Evolutionary conservation across 2,888 invertebrate species (phyloP).

Genomic region (Aelia acuminata): DNA sequence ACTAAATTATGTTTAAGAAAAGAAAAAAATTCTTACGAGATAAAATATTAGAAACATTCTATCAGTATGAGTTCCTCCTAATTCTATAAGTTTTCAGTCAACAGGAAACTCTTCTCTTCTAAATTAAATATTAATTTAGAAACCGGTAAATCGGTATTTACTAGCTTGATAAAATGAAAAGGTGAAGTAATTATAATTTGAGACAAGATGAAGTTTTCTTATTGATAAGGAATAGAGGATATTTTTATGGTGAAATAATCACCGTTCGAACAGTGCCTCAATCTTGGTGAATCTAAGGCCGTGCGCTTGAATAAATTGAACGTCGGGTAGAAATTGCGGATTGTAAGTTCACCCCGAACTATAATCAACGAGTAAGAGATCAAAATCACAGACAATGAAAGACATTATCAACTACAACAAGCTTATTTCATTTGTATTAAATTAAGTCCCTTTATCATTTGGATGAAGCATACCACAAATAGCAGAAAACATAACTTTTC

Average conservation of each 20-base stretch:
- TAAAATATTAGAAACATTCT: neutral
- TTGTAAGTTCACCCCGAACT: neutral
- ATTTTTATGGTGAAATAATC: neutral
- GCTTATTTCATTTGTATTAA: neutral
- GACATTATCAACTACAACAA: neutral
- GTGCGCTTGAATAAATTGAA: neutral
- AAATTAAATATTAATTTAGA: no score
- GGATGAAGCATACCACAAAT: neutral
- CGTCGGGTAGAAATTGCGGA: neutral
- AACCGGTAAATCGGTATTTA: no score
- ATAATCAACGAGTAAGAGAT: neutral
- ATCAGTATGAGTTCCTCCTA: neutral
- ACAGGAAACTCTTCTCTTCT: no score
- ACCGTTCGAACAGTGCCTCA: neutral
- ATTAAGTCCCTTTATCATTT: constrained; percentile 5
- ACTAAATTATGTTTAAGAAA: neutral
- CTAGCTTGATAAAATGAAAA: neutral
- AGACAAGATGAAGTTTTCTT: neutral
- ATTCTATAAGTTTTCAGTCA: neutral
- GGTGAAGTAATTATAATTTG: neutral
- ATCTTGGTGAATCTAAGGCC: neutral
- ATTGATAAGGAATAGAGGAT: neutral
- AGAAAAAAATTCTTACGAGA: neutral
- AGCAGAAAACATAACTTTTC: neutral
- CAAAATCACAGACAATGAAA: constrained; percentile 20